Evolutionary conservation across 37 sponge, comb jelly and placozoan genomes (phyloP).

Genomic region (Spongilla lacustris): DNA sequence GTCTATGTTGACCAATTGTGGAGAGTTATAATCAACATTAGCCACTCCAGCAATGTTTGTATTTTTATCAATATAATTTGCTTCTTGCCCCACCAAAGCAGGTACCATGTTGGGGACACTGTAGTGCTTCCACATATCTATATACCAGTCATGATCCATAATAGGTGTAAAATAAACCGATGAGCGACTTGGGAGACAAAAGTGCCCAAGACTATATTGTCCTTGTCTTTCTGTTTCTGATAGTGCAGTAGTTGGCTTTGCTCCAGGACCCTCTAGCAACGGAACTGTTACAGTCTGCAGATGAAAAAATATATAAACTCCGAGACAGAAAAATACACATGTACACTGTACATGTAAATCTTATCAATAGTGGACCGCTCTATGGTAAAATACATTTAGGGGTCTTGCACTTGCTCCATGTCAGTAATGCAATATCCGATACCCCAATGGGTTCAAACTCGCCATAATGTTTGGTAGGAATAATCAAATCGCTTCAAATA

Average conservation of each 20-base stretch:
- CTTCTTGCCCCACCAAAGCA: background rate
- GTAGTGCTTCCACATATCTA: background rate
- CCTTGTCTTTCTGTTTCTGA: background rate
- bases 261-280: conserved; percentile 31
- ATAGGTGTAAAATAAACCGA: conserved; percentile 1
- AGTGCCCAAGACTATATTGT: conserved; percentile 31
- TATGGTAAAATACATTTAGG: too few species aligned
- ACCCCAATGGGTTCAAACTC: too few species aligned
- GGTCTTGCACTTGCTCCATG: too few species aligned
- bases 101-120: background rate
- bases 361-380: too few species aligned
- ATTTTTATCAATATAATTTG: background rate
- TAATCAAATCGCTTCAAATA: too few species aligned
- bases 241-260: background rate
- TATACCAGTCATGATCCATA: background rate
- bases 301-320: background rate
- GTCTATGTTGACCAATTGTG: background rate
- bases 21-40: background rate
- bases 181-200: conserved; percentile 36
- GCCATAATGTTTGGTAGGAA: too few species aligned
- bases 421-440: too few species aligned
- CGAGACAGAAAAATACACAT: background rate
- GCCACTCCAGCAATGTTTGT: background rate
- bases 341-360: background rate
- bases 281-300: conserved; percentile 5